A percentile compares a stretch with the other conserved stretches of the same genome.
These are phyloP conservation scores for Oeneis ivallda DNA, from an alignment of 2,888 invertebrate species.

Conservation along the genomic window DNA sequence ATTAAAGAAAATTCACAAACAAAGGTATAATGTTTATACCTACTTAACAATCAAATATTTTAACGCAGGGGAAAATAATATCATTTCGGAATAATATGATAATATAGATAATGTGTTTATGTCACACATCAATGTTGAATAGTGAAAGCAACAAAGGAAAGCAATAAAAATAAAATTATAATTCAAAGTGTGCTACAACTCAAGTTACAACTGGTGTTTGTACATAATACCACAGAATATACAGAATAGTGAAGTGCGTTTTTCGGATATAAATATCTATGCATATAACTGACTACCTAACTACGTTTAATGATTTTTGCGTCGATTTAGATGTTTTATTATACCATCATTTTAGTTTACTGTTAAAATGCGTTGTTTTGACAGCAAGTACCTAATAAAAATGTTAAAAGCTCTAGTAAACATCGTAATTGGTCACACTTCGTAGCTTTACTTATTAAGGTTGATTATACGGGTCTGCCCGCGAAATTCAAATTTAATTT, in stretches of 20 bases:
- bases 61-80: too few species aligned
- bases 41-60: too few species aligned
- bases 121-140: neutral
- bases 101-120: too few species aligned
- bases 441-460: neutral
- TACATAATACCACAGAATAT: slow-evolving; percentile 9
- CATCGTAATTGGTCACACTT: neutral
- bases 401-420: too few species aligned
- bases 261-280: neutral
- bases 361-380: too few species aligned
- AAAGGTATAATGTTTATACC: neutral
- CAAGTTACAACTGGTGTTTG: neutral
- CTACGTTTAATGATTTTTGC: neutral
- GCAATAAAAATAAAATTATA: neutral
- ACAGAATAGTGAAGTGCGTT: slow-evolving; percentile 5
- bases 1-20: slow-evolving; percentile 1
- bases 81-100: too few species aligned
- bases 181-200: neutral
- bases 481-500: too few species aligned
- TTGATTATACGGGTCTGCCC: too few species aligned
- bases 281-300: neutral
- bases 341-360: too few species aligned
- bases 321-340: neutral
- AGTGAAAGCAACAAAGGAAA: too few species aligned
- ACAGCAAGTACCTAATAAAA: too few species aligned